A percentile compares a stretch with the other conserved stretches of the same genome.
phyloP scores from a whole-genome alignment of 1,140 invertebrate genomes.

The Nilaparvata lugens region DNA sequence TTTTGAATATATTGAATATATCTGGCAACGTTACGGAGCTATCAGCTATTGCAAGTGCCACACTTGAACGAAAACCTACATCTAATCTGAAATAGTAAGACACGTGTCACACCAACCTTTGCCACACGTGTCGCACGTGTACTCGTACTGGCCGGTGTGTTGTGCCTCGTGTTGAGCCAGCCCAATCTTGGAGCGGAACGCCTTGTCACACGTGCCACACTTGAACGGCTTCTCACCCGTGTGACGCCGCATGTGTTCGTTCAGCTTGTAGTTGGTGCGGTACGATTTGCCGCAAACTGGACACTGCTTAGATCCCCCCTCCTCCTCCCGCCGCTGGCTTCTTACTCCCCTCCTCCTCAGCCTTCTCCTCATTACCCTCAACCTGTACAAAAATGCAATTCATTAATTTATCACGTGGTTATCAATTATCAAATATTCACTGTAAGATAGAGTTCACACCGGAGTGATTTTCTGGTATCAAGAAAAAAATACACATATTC shows the following conservation, averaged over 20 bases:
- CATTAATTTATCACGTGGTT: conserved; percentile 13
- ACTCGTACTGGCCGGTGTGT: conserved; percentile 54
- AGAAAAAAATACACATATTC: no score
- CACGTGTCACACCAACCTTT: no score
- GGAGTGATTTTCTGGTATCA: no score
- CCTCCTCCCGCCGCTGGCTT: conserved; percentile 27
- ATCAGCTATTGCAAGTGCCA: no score
- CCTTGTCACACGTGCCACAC: conserved; percentile 62
- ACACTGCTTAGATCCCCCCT: conserved; percentile 38
- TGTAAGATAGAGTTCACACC: conserved; percentile 12
- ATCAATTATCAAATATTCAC: conserved; percentile 3
- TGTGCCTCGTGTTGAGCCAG: conserved; percentile 56
- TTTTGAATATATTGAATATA: no score
- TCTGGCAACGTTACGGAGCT: no score
- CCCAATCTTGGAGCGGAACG: conserved; percentile 56
- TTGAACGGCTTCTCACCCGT: conserved; percentile 73
- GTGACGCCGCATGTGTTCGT: conserved; percentile 66
- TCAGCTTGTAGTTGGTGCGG: conserved; percentile 53
- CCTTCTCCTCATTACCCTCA: conserved; percentile 21
- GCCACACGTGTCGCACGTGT: conserved; percentile 54
- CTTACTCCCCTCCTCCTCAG: conserved; percentile 26
- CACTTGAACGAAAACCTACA: no score
- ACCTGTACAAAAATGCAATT: no score
- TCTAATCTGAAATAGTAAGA: no score
- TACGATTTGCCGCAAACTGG: conserved; percentile 47